Conservation (phyloP, 2,113 vertebrate genomes). For the Hydrolagus affinis region DNA sequence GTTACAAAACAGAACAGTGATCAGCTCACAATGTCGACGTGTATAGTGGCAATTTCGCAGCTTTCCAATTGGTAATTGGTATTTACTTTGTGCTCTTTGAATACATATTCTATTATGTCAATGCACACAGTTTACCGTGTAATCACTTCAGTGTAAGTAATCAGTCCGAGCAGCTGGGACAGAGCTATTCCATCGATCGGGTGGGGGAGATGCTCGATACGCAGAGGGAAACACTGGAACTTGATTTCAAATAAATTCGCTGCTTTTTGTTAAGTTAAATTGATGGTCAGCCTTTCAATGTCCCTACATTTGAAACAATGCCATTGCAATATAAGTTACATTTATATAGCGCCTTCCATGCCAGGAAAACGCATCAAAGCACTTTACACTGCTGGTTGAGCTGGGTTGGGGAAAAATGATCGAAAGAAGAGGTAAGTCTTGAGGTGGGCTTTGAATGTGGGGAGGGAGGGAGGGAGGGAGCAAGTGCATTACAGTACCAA, state of each 20-base stretch:
- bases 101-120: background rate
- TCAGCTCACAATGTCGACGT: background rate
- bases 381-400: no score
- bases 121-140: background rate
- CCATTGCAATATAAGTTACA: no score
- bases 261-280: background rate
- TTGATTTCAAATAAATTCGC: background rate
- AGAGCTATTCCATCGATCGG: background rate
- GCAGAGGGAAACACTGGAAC: background rate
- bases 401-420: no score
- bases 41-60: background rate
- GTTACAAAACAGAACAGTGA: slow-evolving; percentile 6
- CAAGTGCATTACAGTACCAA: background rate
- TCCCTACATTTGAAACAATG: no score
- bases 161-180: background rate
- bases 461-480: no score
- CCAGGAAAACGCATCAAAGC: no score
- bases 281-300: background rate
- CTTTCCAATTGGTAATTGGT: background rate
- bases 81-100: background rate
- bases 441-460: no score
- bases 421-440: no score
- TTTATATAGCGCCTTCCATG: no score
- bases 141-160: background rate
- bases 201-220: background rate